Evolutionary conservation across 2,888 invertebrate genomes (phyloP).

Genomic region (Mayetiola destructor): DNA sequence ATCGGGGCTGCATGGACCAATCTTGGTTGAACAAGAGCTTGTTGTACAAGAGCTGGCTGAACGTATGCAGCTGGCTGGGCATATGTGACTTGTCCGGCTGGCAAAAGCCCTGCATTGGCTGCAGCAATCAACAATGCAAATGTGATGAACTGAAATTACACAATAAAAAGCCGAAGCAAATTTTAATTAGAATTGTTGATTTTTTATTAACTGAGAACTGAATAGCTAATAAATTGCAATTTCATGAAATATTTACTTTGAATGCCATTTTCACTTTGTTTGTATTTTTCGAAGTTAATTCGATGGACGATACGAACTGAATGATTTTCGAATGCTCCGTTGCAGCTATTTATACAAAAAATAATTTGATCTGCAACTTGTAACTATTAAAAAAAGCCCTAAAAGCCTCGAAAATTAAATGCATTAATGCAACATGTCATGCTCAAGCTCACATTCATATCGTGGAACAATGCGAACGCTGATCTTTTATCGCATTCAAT

Average conservation of each 20-base stretch:
- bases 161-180: neutral
- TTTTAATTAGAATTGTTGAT: neutral
- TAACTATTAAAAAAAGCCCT: neutral
- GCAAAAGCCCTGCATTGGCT: conserved; percentile 23
- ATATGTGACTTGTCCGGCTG: neutral
- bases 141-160: conserved; percentile 13
- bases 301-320: neutral
- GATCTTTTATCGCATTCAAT: too few relatives aligned
- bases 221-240: too few relatives aligned
- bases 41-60: neutral
- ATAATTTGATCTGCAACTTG: neutral
- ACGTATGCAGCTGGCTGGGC: neutral
- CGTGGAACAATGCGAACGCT: too few relatives aligned
- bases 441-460: too few relatives aligned
- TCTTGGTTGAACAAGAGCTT: neutral
- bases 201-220: too few relatives aligned
- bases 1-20: neutral
- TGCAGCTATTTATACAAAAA: conserved; percentile 2
- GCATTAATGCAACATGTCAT: too few relatives aligned
- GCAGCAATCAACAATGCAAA: conserved; percentile 25
- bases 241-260: conserved; percentile 30
- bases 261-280: conserved; percentile 26
- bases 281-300: neutral
- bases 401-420: neutral
- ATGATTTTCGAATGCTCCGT: neutral